Conservation (phyloP, 1,140 invertebrate species). For the Adelges cooleyi region DNA sequence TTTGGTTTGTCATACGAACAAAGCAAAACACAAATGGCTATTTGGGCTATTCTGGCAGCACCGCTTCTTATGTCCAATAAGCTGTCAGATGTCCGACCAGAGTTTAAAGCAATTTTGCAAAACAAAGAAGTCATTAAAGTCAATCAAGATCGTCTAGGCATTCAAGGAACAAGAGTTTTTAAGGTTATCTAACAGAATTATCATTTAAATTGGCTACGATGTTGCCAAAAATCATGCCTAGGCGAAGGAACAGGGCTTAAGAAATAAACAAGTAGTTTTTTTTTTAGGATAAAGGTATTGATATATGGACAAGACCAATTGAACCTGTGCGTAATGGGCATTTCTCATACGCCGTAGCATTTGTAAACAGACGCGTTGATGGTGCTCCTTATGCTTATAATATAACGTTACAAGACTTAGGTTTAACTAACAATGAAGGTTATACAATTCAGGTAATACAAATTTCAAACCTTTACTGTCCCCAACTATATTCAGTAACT, state of each 20-base stretch:
- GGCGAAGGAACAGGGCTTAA: neutral
- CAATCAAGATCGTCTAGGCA: conserved; percentile 73
- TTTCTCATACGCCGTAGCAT: conserved; percentile 44
- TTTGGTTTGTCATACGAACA: conserved; percentile 73
- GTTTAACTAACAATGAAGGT: conserved; percentile 58
- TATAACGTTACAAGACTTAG: conserved; percentile 53
- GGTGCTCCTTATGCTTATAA: conserved; percentile 46
- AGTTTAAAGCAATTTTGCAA: conserved; percentile 62
- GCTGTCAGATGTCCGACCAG: conserved; percentile 54
- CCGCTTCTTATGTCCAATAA: conserved; percentile 83
- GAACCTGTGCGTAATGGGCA: conserved; percentile 38
- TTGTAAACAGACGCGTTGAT: conserved; percentile 47
- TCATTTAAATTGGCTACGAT: neutral
- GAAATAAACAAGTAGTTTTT: too few relatives aligned
- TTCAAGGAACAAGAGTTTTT: conserved; percentile 46
- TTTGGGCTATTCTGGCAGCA: conserved; percentile 80
- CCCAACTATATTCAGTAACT: neutral
- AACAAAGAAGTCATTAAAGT: conserved; percentile 65
- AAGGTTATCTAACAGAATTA: too few relatives aligned
- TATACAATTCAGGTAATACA: conserved; percentile 65
- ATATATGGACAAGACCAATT: conserved; percentile 43
- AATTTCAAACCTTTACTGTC: neutral
- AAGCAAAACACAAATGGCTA: conserved; percentile 73
- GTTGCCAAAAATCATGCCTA: neutral
- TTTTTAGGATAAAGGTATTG: conserved; percentile 40